Evolutionary conservation across 2,888 invertebrate genomes (phyloP).

Genomic region (Terebella lapidaria): DNA sequence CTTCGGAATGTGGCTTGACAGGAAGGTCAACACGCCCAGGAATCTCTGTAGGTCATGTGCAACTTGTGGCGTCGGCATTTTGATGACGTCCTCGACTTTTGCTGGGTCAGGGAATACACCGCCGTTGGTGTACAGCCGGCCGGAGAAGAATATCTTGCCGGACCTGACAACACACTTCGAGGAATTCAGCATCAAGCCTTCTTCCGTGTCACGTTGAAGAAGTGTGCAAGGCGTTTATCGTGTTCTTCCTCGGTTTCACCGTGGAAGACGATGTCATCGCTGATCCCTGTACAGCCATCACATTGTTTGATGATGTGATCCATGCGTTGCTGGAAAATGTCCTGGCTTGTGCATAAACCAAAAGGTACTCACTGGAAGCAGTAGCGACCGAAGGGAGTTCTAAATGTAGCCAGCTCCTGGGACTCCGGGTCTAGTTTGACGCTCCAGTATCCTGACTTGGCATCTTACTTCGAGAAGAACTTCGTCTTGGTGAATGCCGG

Average conservation of each 20-base stretch:
- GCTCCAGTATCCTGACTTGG: neutral
- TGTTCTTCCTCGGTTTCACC: neutral
- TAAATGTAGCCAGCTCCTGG: neutral
- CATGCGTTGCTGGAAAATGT: neutral
- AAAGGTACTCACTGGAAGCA: neutral
- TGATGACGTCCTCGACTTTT: neutral
- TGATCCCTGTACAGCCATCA: neutral
- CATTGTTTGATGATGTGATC: neutral
- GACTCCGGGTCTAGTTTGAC: neutral
- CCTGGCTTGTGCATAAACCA: neutral
- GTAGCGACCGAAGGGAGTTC: neutral
- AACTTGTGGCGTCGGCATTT: neutral
- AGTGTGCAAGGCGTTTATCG: neutral
- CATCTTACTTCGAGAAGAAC: neutral
- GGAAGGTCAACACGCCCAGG: too few species aligned
- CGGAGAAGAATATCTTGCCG: neutral
- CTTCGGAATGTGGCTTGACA: too few species aligned
- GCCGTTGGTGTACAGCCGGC: neutral
- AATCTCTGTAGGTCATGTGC: neutral
- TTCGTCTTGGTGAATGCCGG: neutral
- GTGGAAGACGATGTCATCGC: neutral
- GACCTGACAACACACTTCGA: neutral
- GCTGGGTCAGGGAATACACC: neutral
- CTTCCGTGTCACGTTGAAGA: neutral
- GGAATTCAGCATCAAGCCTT: neutral